Conservation (phyloP, 2,113 vertebrate species). For the Chaetops frenatus region DNA sequence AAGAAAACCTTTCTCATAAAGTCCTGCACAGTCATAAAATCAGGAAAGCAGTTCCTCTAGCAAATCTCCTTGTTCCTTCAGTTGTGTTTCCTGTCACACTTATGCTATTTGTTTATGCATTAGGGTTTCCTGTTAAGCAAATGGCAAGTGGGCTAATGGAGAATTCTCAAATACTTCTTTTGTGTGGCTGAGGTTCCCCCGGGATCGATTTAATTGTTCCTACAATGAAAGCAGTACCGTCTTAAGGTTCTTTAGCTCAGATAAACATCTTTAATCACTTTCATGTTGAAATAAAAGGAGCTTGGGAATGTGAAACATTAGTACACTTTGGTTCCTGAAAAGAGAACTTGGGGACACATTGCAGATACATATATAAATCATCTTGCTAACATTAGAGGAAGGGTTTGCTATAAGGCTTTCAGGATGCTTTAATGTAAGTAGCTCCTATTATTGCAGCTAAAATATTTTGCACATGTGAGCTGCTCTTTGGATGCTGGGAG, state of each 20-base stretch:
- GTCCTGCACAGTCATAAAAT: background rate
- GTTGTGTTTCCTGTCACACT: conserved; percentile 59
- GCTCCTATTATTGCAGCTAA: conserved; percentile 16
- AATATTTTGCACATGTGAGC: conserved; percentile 14
- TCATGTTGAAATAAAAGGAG: conserved; percentile 72
- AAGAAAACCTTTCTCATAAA: background rate
- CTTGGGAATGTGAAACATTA: conserved; percentile 64
- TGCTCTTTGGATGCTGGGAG: background rate
- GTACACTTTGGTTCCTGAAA: conserved; percentile 65
- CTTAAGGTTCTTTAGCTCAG: conserved; percentile 64
- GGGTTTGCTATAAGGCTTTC: conserved; percentile 38
- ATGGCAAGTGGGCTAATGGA: conserved; percentile 56
- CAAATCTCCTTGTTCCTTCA: conserved; percentile 23
- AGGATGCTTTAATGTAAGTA: conserved; percentile 49
- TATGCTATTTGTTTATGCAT: conserved; percentile 54
- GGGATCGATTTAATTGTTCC: conserved; percentile 64
- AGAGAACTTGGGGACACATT: conserved; percentile 55
- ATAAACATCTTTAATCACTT: conserved; percentile 76
- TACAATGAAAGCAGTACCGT: conserved; percentile 52
- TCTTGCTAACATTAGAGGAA: conserved; percentile 53
- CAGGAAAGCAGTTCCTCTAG: background rate
- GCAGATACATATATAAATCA: conserved; percentile 56
- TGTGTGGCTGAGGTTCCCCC: conserved; percentile 29
- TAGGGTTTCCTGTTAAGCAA: conserved; percentile 47
- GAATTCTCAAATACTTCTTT: conserved; percentile 59